These are phyloP conservation scores for Ectropis crepuscularia DNA, from an alignment of 2,888 invertebrate genomes.

Conservation along the genomic window DNA sequence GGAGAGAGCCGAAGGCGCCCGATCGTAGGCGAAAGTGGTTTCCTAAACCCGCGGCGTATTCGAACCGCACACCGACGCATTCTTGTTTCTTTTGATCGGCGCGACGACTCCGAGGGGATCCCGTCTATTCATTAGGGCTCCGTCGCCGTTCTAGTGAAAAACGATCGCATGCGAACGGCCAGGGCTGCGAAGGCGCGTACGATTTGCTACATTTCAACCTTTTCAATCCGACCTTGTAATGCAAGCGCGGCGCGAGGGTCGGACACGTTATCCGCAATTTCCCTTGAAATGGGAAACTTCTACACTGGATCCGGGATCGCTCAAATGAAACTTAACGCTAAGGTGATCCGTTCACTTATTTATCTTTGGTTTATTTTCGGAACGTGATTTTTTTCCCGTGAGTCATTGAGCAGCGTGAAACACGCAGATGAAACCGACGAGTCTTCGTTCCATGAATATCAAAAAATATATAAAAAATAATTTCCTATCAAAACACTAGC, in stretches of 20 bases:
- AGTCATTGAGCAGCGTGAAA: slow-evolving; percentile 17
- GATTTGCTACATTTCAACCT: slow-evolving; percentile 30
- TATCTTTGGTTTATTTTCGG: slow-evolving; percentile 27
- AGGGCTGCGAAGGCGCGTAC: slow-evolving; percentile 26
- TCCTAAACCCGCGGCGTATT: slow-evolving; percentile 66
- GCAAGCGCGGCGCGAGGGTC: slow-evolving; percentile 3
- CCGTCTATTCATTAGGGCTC: slow-evolving; percentile 50
- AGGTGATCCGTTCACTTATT: slow-evolving; percentile 14
- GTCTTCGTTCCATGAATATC: slow-evolving; percentile 6
- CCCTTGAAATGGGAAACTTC: slow-evolving; percentile 13
- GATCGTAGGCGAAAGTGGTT: slow-evolving; percentile 79
- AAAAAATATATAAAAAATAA: slow-evolving; percentile 7
- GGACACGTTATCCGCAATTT: slow-evolving; percentile 7
- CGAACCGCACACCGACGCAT: slow-evolving; percentile 55
- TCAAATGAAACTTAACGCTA: slow-evolving; percentile 15
- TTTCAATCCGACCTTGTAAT: slow-evolving; percentile 24
- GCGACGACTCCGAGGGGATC: slow-evolving; percentile 38
- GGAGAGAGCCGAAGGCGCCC: slow-evolving; percentile 68
- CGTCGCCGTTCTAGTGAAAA: slow-evolving; percentile 35
- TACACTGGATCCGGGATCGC: slow-evolving; percentile 4
- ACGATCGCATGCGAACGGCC: slow-evolving; percentile 23
- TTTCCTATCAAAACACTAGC: background rate
- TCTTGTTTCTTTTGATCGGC: slow-evolving; percentile 56
- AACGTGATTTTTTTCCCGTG: slow-evolving; percentile 17
- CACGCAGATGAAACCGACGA: slow-evolving; percentile 13